Evolutionary conservation across 2,797 vertebrate genomes (phyloP).

Genomic region (Rhinophrynus dorsalis): DNA sequence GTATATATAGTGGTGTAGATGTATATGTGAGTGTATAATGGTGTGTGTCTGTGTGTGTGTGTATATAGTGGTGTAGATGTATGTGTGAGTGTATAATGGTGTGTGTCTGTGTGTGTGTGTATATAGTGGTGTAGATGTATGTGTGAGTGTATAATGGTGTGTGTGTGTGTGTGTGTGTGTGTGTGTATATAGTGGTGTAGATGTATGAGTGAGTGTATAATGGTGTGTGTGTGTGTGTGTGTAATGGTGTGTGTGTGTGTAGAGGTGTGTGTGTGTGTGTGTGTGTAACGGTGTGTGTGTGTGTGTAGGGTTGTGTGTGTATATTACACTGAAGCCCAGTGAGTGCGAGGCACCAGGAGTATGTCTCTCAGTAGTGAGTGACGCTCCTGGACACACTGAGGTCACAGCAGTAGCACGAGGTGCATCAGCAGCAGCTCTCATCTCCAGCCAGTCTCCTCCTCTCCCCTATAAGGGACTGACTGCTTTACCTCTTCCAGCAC

Average conservation of each 20-base stretch:
- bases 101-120: too few species aligned
- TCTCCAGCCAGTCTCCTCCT: conserved; percentile 22
- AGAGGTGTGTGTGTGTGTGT: neutral
- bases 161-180: neutral
- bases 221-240: neutral
- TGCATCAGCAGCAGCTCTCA: neutral
- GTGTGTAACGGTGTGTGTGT: neutral
- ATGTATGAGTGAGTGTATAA: neutral
- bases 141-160: too few species aligned
- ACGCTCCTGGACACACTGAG: too few species aligned
- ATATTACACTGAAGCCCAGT: too few species aligned
- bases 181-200: neutral
- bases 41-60: too few species aligned
- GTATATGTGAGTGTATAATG: too few species aligned
- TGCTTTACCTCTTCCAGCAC: conserved; percentile 24
- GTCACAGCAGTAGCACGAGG: neutral
- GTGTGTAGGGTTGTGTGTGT: neutral
- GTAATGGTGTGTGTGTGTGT: neutral
- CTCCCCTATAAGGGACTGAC: conserved; percentile 32
- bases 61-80: too few species aligned
- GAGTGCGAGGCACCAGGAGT: too few species aligned
- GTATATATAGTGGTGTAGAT: too few species aligned
- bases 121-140: too few species aligned
- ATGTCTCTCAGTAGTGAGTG: too few species aligned
- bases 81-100: too few species aligned